phyloP scores from a whole-genome alignment of 2,113 vertebrate genomes.

The Callipepla squamata region DNA sequence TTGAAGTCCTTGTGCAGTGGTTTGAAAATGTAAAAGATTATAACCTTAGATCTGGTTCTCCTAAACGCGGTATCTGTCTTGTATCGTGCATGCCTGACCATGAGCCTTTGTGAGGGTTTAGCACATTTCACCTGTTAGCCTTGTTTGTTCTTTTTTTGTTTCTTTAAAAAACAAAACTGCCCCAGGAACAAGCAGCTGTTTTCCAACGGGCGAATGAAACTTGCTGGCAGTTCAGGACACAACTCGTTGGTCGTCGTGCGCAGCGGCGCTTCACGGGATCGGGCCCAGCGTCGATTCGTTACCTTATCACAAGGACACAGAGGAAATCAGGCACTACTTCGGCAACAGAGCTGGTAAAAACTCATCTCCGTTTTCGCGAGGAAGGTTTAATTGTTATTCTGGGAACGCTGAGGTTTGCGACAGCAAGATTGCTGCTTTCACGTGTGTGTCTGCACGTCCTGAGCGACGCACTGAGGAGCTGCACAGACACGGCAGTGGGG shows the following conservation, averaged over 20 bases:
- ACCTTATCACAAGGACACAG: neutral
- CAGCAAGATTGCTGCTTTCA: neutral
- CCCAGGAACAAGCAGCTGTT: conserved; percentile 30
- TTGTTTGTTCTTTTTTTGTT: neutral
- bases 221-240: neutral
- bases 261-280: neutral
- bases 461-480: neutral
- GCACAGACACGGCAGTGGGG: neutral
- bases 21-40: conserved; percentile 56
- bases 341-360: neutral
- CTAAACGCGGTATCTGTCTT: conserved; percentile 47
- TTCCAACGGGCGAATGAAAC: neutral
- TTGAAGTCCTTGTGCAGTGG: conserved; percentile 54
- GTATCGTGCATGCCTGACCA: conserved; percentile 61
- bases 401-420: neutral
- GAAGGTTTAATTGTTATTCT: neutral
- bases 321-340: neutral
- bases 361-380: neutral
- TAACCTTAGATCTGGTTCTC: conserved; percentile 41
- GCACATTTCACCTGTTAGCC: conserved; percentile 41
- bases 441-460: neutral
- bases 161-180: neutral
- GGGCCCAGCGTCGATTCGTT: neutral
- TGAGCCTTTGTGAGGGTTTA: conserved; percentile 61
- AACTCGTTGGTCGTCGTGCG: neutral